Evolutionary conservation across 2,113 vertebrate species (phyloP), one percentile per base, ranked within the genome.

Genomic region (Nerophis lumbriciformis): DNA sequence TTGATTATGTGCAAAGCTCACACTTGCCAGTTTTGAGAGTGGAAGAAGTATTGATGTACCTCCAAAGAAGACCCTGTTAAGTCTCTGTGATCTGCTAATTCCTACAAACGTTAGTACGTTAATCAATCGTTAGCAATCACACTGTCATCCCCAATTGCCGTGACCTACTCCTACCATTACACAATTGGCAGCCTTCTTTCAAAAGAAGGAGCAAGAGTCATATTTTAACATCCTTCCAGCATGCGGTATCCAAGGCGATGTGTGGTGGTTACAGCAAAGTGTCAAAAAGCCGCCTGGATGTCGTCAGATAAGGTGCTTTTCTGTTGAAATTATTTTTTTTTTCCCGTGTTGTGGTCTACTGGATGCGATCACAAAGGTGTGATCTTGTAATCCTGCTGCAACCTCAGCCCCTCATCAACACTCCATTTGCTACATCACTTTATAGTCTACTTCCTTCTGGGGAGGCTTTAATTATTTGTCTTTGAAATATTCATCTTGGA

Each of bases 401-500:
- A 60, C 78, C 79, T 77, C 62, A 71, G 79, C 54, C 70, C 15
- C 67, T 73, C 70, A 71, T 69, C 80, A 70, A 69, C 72, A 65
- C 39, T 68, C 71, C 73, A 59, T 39, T 7, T 39, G 6, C 38
- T 39, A 8, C 8, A 2, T 28, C 28, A 28, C 28, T 6, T 39
- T 39, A 39, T 39, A 6, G 38, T 6, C 38, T 39, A 39, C 38
- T 39, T 39, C 38, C 6, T 39, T 39, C 64, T 15, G 8, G 13
- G 51, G 44, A 75, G 83, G 51, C 71, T 84, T 87, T 78, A 90
- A 61, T 74, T 61, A 70, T 48, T 56, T 64, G 76, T 76, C 64
- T 48, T 63, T 91, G 73, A 85, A 87, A 87, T 79, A 89, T 89
- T 88, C 71, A 87, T 85, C 51, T 66, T 58, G 62, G 75, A 73